These are phyloP conservation scores for Tribolium freemani DNA, from an alignment of 2,888 invertebrate genomes.

Conservation along the genomic window DNA sequence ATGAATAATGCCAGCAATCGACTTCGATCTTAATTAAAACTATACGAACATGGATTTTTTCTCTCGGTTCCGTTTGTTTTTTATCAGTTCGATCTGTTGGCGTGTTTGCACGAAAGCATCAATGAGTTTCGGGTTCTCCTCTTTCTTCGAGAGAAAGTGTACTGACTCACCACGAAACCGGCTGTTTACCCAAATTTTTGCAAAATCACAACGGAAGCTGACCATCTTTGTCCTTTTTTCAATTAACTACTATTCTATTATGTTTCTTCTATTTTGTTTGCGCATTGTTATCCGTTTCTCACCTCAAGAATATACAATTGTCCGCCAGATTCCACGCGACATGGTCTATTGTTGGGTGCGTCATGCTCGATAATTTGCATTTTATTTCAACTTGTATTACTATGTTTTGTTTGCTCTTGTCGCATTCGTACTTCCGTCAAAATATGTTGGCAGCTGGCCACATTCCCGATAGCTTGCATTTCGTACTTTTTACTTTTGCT, in stretches of 20 bases:
- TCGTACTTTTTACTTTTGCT: not conserved
- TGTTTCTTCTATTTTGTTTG: not conserved
- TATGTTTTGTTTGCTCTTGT: not conserved
- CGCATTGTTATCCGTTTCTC: not conserved
- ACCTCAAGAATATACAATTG: not conserved
- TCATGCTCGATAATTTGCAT: conserved; percentile 1
- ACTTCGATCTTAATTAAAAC: conserved; percentile 4
- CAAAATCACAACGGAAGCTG: not conserved
- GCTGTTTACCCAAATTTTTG: not conserved
- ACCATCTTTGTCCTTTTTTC: not conserved
- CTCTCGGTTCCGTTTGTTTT: conserved; percentile 1
- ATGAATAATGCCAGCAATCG: not conserved
- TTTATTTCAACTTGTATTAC: not conserved
- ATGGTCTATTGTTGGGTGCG: not conserved
- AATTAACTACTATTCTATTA: not conserved
- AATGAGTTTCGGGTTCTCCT: conserved; percentile 10
- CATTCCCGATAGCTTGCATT: conserved; percentile 4
- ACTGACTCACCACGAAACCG: conserved; percentile 20
- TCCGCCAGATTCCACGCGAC: not conserved
- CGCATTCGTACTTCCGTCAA: conserved; percentile 18
- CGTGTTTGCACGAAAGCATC: conserved; percentile 15
- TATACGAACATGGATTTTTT: conserved; percentile 1
- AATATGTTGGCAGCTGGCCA: conserved; percentile 27
- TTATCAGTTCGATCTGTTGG: conserved; percentile 11
- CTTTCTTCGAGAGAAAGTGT: conserved; percentile 26